phyloP scores from a whole-genome alignment of 2,888 invertebrate species.

The Aplocera efformata region DNA sequence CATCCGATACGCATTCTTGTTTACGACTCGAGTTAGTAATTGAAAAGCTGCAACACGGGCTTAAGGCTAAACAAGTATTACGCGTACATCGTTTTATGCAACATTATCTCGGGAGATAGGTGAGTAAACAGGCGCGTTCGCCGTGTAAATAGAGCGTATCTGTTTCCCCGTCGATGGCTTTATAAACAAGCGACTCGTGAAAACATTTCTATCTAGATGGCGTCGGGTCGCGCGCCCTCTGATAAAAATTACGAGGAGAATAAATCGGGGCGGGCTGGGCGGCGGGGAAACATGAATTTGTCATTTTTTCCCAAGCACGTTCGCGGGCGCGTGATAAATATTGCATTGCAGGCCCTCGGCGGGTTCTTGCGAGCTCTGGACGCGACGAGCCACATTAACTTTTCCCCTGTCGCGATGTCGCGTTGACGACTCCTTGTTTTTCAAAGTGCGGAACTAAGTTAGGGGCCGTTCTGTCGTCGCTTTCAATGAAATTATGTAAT shows the following conservation, averaged over 20 bases:
- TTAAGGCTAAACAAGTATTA: slow-evolving; percentile 52
- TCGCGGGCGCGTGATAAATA: slow-evolving; percentile 75
- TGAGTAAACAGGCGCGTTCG: slow-evolving; percentile 60
- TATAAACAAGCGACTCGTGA: slow-evolving; percentile 76
- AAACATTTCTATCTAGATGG: slow-evolving; percentile 74
- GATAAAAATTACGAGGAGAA: slow-evolving; percentile 74
- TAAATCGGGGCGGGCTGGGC: slow-evolving; percentile 61
- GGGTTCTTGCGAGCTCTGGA: slow-evolving; percentile 27
- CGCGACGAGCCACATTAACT: slow-evolving; percentile 56
- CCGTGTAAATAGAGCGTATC: slow-evolving; percentile 71
- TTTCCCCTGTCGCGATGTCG: slow-evolving; percentile 55
- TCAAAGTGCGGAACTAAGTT: slow-evolving; percentile 62
- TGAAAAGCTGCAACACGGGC: slow-evolving; percentile 52
- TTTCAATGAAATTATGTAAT: slow-evolving; percentile 73
- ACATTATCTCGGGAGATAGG: slow-evolving; percentile 71
- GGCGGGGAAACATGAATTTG: slow-evolving; percentile 73
- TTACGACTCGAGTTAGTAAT: slow-evolving; percentile 46
- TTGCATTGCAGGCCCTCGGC: slow-evolving; percentile 70
- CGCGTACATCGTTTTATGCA: slow-evolving; percentile 57
- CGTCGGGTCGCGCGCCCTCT: slow-evolving; percentile 63
- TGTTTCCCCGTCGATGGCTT: slow-evolving; percentile 72
- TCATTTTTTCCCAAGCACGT: slow-evolving; percentile 78
- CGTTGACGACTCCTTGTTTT: slow-evolving; percentile 65
- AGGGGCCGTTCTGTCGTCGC: slow-evolving; percentile 63
- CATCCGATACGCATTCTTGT: slow-evolving; percentile 23